phyloP scores from a whole-genome alignment of 1,140 invertebrate genomes.

The Whitmania pigra region DNA sequence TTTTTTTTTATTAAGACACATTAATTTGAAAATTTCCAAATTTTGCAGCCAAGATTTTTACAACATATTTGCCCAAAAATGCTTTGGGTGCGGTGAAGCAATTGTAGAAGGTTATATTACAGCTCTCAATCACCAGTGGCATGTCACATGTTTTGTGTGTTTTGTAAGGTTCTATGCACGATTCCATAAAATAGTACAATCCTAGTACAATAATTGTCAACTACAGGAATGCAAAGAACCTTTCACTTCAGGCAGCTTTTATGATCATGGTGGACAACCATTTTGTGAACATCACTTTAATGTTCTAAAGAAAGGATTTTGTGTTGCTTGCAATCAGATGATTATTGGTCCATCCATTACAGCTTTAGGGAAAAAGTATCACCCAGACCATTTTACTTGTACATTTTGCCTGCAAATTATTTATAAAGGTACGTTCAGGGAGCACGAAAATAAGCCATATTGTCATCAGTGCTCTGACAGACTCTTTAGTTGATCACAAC shows the following conservation, averaged over 20 bases:
- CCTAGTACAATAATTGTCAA: too few species aligned
- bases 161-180: slow-evolving; percentile 40
- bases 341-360: slow-evolving; percentile 88
- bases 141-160: slow-evolving; percentile 98
- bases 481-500: slow-evolving; percentile 60
- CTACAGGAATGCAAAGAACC: slow-evolving; percentile 85
- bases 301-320: slow-evolving; percentile 88
- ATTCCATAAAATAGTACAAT: too few species aligned
- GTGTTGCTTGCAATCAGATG: slow-evolving; percentile 90
- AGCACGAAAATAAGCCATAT: slow-evolving; percentile 82
- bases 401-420: slow-evolving; percentile 92
- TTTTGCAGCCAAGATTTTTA: slow-evolving; percentile 90
- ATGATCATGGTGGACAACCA: slow-evolving; percentile 84
- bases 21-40: too few species aligned
- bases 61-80: slow-evolving; percentile 60
- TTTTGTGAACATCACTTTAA: slow-evolving; percentile 98
- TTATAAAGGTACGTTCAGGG: slow-evolving; percentile 93
- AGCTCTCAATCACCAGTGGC: slow-evolving; percentile 91
- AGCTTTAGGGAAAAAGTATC: slow-evolving; percentile 96
- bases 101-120: slow-evolving; percentile 99
- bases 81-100: slow-evolving; percentile 69
- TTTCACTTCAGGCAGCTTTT: slow-evolving; percentile 92
- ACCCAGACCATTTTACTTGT: slow-evolving; percentile 95
- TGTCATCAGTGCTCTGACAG: slow-evolving; percentile 95
- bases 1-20: too few species aligned